phyloP scores from a whole-genome alignment of 2,888 invertebrate genomes.

The Tortricodes alternella region DNA sequence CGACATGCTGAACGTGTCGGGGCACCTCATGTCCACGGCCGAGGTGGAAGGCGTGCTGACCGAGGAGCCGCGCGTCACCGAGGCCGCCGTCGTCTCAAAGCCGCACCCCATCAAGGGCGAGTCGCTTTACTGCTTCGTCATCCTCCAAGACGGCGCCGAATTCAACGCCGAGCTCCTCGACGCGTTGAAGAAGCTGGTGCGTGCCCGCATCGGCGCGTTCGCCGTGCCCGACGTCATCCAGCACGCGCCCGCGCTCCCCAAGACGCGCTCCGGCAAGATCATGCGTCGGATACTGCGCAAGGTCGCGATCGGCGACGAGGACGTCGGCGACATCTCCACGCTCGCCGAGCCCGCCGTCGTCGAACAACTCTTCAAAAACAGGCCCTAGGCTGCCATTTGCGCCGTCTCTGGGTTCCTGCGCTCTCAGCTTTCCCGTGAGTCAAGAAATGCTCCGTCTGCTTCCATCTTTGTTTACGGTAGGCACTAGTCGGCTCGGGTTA shows the following conservation, averaged over 20 bases:
- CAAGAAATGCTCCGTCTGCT: conserved; percentile 29
- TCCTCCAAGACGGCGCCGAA: conserved; percentile 89
- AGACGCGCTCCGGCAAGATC: conserved; percentile 98
- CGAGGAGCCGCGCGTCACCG: conserved; percentile 90
- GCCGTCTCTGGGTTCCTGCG: neutral
- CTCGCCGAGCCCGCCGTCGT: conserved; percentile 96
- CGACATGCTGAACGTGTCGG: conserved; percentile 99
- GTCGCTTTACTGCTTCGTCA: conserved; percentile 98
- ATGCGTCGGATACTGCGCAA: conserved; percentile 97
- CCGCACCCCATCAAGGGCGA: conserved; percentile 98
- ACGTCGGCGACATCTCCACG: conserved; percentile 97
- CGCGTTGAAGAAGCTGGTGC: conserved; percentile 90
- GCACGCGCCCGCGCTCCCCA: conserved; percentile 96
- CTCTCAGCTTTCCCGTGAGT: too few relatives aligned
- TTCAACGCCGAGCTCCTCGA: conserved; percentile 88
- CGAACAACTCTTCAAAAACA: conserved; percentile 88
- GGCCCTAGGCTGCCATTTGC: conserved; percentile 69
- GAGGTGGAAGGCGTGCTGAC: conserved; percentile 94
- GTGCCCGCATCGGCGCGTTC: conserved; percentile 97
- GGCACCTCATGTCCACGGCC: conserved; percentile 98
- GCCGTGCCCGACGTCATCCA: conserved; percentile 98
- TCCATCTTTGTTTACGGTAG: conserved; percentile 9
- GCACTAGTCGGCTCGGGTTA: neutral
- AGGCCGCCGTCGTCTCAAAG: conserved; percentile 97
- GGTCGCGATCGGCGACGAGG: conserved; percentile 93